phyloP scores from a whole-genome alignment of 2,888 invertebrate genomes.

The Sthenelais limicola region DNA sequence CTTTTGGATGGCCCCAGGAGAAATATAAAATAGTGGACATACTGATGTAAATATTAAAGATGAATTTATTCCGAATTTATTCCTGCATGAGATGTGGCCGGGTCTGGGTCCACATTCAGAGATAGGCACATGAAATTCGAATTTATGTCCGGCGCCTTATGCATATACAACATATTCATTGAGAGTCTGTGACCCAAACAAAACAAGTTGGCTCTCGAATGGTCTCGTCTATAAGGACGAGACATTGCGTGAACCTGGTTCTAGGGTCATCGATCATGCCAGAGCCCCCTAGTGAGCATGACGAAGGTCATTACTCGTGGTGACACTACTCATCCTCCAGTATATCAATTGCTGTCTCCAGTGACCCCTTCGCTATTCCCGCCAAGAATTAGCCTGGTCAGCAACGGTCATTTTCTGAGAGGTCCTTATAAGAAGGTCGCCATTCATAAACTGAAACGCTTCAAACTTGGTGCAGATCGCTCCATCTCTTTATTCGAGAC shows the following conservation, averaged over 20 bases:
- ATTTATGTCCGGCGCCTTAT: too few relatives aligned
- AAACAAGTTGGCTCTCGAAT: not conserved
- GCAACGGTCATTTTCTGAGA: conserved; percentile 24
- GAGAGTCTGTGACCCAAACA: too few relatives aligned
- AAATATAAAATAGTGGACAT: too few relatives aligned
- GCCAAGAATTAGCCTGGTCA: conserved; percentile 34
- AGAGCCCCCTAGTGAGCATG: conserved; percentile 4
- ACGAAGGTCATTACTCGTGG: conserved; percentile 35
- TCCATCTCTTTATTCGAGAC: too few relatives aligned
- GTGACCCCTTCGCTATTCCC: not conserved
- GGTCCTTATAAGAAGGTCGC: conserved; percentile 14
- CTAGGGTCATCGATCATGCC: conserved; percentile 34
- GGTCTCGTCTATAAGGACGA: not conserved
- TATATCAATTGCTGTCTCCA: conserved; percentile 33
- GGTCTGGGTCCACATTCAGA: too few relatives aligned
- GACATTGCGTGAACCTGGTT: conserved; percentile 29
- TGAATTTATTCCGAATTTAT: too few relatives aligned
- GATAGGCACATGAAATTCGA: too few relatives aligned
- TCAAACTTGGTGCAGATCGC: too few relatives aligned
- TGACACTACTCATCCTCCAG: conserved; percentile 29
- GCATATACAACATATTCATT: too few relatives aligned
- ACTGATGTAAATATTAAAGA: too few relatives aligned
- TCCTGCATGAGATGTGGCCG: too few relatives aligned
- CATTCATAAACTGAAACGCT: conserved; percentile 17
- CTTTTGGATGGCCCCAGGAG: too few relatives aligned